These are phyloP conservation scores for Cantharis lateralis DNA, from an alignment of 2,888 invertebrate genomes.

Conservation along the genomic window DNA sequence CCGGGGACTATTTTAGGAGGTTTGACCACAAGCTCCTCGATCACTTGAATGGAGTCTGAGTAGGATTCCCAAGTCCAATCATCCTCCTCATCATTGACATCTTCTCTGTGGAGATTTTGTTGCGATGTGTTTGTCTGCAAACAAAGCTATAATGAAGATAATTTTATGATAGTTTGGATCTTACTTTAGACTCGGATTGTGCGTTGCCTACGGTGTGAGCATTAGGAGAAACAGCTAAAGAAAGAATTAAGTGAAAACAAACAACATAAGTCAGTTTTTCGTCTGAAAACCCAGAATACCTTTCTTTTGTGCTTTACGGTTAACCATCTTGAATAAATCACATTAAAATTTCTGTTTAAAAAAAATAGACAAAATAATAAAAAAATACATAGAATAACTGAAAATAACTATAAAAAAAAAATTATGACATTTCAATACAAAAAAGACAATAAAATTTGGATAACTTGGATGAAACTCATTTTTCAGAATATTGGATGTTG, in stretches of 20 bases:
- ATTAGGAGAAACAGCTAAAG: background rate
- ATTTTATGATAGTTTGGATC: background rate
- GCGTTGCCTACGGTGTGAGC: background rate
- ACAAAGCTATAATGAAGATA: background rate
- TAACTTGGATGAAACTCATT: background rate
- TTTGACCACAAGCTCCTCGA: background rate
- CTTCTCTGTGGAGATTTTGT: background rate
- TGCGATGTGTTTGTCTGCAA: background rate
- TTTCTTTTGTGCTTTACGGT: background rate
- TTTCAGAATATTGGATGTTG: background rate
- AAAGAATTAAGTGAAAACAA: background rate
- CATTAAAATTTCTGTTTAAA: background rate
- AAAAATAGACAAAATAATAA: background rate
- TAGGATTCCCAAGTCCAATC: background rate
- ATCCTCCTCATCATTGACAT: background rate
- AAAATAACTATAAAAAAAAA: background rate
- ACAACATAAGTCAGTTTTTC: background rate
- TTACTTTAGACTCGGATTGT: background rate
- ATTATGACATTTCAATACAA: background rate
- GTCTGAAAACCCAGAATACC: background rate
- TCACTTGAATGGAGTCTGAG: background rate
- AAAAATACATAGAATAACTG: background rate
- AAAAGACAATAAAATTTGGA: background rate
- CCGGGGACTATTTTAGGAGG: background rate
- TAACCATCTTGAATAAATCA: background rate